Evolutionary conservation across 2,113 vertebrate genomes (phyloP).

Genomic region (Halichoerus grypus): DNA sequence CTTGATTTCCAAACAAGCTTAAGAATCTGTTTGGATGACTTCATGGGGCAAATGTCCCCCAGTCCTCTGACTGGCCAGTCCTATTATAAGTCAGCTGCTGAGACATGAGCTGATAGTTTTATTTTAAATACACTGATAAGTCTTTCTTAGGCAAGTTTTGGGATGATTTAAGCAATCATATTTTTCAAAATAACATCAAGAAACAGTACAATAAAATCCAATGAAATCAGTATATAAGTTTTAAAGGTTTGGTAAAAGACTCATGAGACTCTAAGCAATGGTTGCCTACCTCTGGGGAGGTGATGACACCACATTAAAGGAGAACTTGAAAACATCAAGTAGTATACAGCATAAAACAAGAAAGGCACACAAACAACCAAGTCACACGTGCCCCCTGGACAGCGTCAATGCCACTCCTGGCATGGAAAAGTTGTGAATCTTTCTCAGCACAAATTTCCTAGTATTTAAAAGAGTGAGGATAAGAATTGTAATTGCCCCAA

Average conservation of each 20-base stretch:
- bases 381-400: no score
- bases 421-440: neutral
- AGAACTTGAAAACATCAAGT: neutral
- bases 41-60: neutral
- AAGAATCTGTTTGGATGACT: neutral
- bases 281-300: neutral
- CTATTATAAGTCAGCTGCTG: neutral
- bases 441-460: neutral
- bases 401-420: accelerated
- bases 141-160: neutral
- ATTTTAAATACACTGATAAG: neutral
- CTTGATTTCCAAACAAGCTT: neutral
- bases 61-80: neutral
- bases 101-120: neutral
- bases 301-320: no score
- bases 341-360: neutral
- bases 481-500: neutral
- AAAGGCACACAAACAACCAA: neutral
- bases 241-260: neutral
- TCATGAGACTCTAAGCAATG: neutral
- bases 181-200: neutral
- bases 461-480: neutral
- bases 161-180: neutral
- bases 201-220: neutral
- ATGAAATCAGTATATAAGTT: neutral